phyloP scores from a whole-genome alignment of 1,140 invertebrate species.

The Macrotrachela quadricornifera region DNA sequence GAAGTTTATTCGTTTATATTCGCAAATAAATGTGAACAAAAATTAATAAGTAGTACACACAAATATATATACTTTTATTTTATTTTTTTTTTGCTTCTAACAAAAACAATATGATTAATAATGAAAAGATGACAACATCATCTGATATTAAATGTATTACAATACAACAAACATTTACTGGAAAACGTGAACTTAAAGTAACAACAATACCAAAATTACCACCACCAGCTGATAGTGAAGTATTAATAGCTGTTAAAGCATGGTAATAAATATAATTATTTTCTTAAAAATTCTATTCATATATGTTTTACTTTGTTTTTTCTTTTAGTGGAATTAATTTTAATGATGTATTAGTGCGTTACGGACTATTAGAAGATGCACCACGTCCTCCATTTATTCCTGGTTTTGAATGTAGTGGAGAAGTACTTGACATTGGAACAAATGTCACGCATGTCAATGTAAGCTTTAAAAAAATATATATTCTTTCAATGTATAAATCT shows the following conservation, averaged over 20 bases:
- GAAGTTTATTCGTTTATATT: too few relatives aligned
- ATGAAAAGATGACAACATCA: too few relatives aligned
- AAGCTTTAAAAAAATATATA: background rate
- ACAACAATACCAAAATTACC: slow-evolving; percentile 33
- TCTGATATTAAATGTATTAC: too few relatives aligned
- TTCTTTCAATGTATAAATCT: background rate
- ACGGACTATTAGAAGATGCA: slow-evolving; percentile 56
- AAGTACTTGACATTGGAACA: slow-evolving; percentile 55
- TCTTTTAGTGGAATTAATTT: slow-evolving; percentile 32
- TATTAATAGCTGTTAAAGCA: slow-evolving; percentile 57
- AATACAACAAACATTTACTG: too few relatives aligned
- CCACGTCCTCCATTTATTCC: slow-evolving; percentile 64
- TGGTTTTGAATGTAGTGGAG: slow-evolving; percentile 64
- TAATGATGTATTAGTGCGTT: slow-evolving; percentile 54
- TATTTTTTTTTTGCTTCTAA: too few relatives aligned
- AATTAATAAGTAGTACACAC: too few relatives aligned
- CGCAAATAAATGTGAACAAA: too few relatives aligned
- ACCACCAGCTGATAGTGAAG: slow-evolving; percentile 47
- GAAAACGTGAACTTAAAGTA: too few relatives aligned
- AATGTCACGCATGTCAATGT: slow-evolving; percentile 60
- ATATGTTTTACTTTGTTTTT: background rate
- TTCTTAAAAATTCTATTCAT: background rate
- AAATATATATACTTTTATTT: too few relatives aligned
- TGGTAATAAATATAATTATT: slow-evolving; percentile 32
- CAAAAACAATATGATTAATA: too few relatives aligned